A percentile compares a stretch with the other conserved stretches of the same genome.
Conservation (phyloP, 2,113 vertebrate species). For the Tapirus terrestris region DNA sequence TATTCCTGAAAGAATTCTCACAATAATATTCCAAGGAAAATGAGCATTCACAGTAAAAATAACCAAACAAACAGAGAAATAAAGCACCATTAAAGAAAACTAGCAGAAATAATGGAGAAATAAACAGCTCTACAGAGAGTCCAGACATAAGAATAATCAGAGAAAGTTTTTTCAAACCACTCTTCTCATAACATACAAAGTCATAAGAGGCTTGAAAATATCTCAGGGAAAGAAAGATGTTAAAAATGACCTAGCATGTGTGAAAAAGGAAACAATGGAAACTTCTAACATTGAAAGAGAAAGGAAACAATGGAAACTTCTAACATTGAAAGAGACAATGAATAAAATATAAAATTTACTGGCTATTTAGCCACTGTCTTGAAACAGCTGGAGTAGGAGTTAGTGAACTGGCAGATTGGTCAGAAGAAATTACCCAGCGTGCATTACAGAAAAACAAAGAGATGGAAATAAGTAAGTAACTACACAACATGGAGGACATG, state of each 20-base stretch:
- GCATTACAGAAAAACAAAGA: background rate
- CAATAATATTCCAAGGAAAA: background rate
- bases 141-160: background rate
- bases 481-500: too few relatives aligned
- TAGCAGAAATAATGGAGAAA: background rate
- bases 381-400: background rate
- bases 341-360: background rate
- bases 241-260: background rate
- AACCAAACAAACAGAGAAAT: background rate
- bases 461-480: rapidly evolving
- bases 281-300: background rate
- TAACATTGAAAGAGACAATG: background rate
- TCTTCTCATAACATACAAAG: too few relatives aligned
- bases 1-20: background rate
- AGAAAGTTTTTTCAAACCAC: background rate
- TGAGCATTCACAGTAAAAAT: background rate
- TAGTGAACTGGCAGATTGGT: background rate
- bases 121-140: background rate
- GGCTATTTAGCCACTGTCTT: background rate
- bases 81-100: background rate
- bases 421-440: background rate
- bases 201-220: background rate
- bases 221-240: background rate
- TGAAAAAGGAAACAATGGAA: background rate
- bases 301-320: background rate